Conservation (phyloP, 2,113 vertebrate genomes). For the Callipepla squamata region DNA sequence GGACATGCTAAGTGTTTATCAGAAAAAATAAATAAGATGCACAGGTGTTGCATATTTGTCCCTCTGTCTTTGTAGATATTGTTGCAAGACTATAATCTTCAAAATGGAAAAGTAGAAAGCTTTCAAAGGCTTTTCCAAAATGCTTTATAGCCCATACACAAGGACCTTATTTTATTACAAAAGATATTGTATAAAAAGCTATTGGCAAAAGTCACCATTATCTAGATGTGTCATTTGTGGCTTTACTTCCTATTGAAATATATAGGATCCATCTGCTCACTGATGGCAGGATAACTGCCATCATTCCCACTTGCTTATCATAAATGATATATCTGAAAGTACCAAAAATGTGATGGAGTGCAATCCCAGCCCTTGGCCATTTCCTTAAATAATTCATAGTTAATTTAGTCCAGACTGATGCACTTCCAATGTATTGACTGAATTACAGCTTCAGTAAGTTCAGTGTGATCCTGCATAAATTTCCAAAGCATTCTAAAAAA, state of each 20-base stretch:
- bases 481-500: background rate
- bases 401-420: constrained; percentile 33
- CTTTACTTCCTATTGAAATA: constrained; percentile 54
- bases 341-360: constrained; percentile 21
- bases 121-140: constrained; percentile 65
- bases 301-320: constrained; percentile 40
- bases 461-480: background rate
- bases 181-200: constrained; percentile 37
- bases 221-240: constrained; percentile 40
- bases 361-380: background rate
- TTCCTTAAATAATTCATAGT: constrained; percentile 6
- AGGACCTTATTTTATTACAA: constrained; percentile 47
- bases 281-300: background rate
- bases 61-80: constrained; percentile 17
- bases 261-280: constrained; percentile 61
- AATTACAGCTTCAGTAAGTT: constrained; percentile 9
- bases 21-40: constrained; percentile 21
- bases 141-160: constrained; percentile 46
- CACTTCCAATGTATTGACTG: background rate
- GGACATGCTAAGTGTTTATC: background rate
- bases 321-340: constrained; percentile 34
- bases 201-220: constrained; percentile 44
- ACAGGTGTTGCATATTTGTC: constrained; percentile 50
- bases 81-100: constrained; percentile 35
- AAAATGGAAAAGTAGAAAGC: constrained; percentile 46